These are phyloP conservation scores for Darevskia nairensis DNA, from an alignment of 2,797 vertebrate genomes.

Conservation along the genomic window DNA sequence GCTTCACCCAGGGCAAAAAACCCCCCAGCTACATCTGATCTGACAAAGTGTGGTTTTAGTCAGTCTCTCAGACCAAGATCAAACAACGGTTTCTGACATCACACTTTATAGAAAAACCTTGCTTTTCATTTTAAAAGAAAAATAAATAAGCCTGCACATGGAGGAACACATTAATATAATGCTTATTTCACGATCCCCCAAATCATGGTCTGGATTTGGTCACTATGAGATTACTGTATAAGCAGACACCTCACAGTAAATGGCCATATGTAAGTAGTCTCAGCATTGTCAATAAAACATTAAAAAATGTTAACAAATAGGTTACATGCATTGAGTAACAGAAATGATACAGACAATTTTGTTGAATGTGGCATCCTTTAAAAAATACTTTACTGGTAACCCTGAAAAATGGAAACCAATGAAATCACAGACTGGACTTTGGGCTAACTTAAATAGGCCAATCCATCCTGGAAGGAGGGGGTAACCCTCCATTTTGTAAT, in stretches of 20 bases:
- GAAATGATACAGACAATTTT: too few relatives aligned
- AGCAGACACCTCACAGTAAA: background rate
- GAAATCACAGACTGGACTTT: too few relatives aligned
- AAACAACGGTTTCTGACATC: background rate
- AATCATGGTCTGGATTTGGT: background rate
- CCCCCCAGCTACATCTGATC: too few relatives aligned
- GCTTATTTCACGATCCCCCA: background rate
- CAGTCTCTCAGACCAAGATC: background rate
- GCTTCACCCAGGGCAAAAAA: too few relatives aligned
- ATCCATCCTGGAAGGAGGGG: too few relatives aligned
- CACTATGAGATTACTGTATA: background rate
- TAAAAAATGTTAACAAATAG: background rate
- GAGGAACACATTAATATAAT: too few relatives aligned
- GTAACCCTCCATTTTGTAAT: too few relatives aligned
- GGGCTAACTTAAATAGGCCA: too few relatives aligned
- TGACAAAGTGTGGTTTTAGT: background rate
- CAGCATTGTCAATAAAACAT: background rate
- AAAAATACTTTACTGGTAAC: too few relatives aligned
- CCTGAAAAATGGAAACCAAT: too few relatives aligned
- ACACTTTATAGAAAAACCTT: background rate
- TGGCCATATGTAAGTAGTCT: background rate
- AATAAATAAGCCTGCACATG: background rate
- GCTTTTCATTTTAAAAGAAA: background rate
- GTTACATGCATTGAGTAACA: too few relatives aligned
- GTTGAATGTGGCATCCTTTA: too few relatives aligned